Conservation (phyloP, 1,140 invertebrate species). For the Formica exsecta region DNA sequence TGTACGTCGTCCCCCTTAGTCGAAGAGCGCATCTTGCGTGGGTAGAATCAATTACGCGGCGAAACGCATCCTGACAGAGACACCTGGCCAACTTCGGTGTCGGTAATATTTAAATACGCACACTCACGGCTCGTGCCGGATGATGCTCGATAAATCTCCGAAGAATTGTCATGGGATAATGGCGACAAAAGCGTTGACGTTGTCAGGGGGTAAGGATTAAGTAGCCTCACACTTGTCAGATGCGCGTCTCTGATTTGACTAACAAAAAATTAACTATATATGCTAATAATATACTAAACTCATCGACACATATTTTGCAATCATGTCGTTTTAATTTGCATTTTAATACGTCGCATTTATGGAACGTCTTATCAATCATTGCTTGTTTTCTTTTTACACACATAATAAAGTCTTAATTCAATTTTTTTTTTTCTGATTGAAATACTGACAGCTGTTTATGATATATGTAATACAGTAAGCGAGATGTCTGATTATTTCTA, state of each 20-base stretch:
- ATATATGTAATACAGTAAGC: background rate
- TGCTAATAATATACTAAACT: background rate
- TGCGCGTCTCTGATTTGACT: background rate
- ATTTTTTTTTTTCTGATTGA: conserved; percentile 18
- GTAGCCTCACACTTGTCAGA: conserved; percentile 8
- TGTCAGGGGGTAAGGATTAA: conserved; percentile 55
- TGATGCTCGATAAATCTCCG: conserved; percentile 71
- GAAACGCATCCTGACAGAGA: conserved; percentile 43
- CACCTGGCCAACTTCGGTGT: conserved; percentile 67
- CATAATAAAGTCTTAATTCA: background rate
- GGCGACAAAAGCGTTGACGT: conserved; percentile 71
- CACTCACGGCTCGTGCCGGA: conserved; percentile 63
- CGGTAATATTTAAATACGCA: conserved; percentile 69
- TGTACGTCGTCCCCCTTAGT: conserved; percentile 9
- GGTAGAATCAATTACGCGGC: conserved; percentile 74
- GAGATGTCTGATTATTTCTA: conserved; percentile 16
- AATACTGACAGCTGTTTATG: background rate
- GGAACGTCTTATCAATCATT: background rate
- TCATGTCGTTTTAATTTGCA: conserved; percentile 35
- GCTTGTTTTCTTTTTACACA: background rate
- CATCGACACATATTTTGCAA: background rate
- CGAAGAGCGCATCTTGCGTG: conserved; percentile 52
- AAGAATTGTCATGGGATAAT: conserved; percentile 66
- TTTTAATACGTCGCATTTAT: background rate
- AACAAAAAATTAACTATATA: conserved; percentile 27